Evolutionary conservation across 2,797 vertebrate species (phyloP).

Genomic region (Sebastes hopkinsi): DNA sequence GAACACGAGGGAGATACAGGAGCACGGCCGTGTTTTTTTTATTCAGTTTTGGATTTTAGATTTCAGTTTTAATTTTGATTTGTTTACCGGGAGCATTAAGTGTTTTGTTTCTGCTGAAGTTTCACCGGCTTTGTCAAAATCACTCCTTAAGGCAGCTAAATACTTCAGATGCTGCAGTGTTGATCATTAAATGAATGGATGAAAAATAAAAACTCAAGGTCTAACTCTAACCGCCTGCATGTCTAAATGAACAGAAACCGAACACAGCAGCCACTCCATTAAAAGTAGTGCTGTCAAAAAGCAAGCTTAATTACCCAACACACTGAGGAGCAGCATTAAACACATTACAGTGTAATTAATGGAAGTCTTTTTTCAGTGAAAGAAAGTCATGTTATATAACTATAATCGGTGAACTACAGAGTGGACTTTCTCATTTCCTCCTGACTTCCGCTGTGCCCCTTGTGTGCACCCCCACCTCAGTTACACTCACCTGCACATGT

Average conservation of each 20-base stretch:
- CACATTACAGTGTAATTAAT: constrained; percentile 35
- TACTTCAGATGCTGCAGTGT: not conserved
- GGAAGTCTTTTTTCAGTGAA: constrained; percentile 10
- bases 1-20: not conserved
- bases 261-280: constrained; percentile 16
- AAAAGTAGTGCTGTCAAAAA: constrained; percentile 30
- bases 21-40: not conserved
- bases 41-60: not conserved
- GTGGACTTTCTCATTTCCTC: constrained; percentile 12
- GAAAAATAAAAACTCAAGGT: constrained; percentile 16
- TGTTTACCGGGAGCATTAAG: not conserved
- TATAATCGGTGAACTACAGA: constrained; percentile 10
- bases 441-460: not conserved
- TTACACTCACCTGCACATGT: not conserved
- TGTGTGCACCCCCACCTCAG: constrained; percentile 3
- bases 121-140: constrained; percentile 8
- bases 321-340: constrained; percentile 17
- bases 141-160: not conserved
- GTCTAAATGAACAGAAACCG: constrained; percentile 3
- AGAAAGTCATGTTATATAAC: constrained; percentile 11
- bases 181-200: constrained; percentile 20
- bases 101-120: not conserved
- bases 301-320: constrained; percentile 20
- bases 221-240: not conserved
- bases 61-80: not conserved